Evolutionary conservation across 2,888 invertebrate species (phyloP).

Genomic region (Thymelicus lineola): DNA sequence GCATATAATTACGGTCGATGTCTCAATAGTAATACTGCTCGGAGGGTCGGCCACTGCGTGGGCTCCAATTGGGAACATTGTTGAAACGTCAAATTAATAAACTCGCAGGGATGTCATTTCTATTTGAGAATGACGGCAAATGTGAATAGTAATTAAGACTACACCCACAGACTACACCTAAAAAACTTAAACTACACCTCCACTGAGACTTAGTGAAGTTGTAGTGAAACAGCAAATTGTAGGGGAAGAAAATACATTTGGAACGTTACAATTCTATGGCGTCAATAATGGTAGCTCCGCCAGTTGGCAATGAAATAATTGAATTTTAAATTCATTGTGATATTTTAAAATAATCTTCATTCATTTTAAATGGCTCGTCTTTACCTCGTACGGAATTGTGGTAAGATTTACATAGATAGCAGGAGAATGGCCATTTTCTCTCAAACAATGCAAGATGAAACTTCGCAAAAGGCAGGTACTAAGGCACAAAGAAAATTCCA

Average conservation of each 20-base stretch:
- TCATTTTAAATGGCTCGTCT: not conserved
- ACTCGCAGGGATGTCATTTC: conserved; percentile 58
- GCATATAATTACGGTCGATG: conserved; percentile 64
- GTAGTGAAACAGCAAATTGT: too few relatives aligned
- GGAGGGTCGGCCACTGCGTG: conserved; percentile 73
- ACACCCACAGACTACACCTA: too few relatives aligned
- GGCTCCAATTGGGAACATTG: conserved; percentile 76
- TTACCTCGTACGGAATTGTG: conserved; percentile 15
- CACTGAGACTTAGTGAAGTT: too few relatives aligned
- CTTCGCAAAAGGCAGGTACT: conserved; percentile 24
- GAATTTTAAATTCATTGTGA: not conserved
- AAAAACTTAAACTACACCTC: too few relatives aligned
- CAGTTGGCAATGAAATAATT: not conserved
- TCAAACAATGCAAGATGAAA: conserved; percentile 31
- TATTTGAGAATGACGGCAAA: conserved; percentile 6
- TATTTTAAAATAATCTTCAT: conserved; percentile 5
- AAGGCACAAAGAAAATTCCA: conserved; percentile 32
- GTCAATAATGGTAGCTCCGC: not conserved
- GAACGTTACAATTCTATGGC: too few relatives aligned
- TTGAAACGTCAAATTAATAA: conserved; percentile 74
- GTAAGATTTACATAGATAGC: conserved; percentile 33
- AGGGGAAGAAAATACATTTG: too few relatives aligned
- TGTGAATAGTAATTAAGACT: too few relatives aligned
- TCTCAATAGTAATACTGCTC: conserved; percentile 73
- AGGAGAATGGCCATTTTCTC: conserved; percentile 29